Conservation (phyloP, 1,140 invertebrate species). For the Drosophila setifemur region DNA sequence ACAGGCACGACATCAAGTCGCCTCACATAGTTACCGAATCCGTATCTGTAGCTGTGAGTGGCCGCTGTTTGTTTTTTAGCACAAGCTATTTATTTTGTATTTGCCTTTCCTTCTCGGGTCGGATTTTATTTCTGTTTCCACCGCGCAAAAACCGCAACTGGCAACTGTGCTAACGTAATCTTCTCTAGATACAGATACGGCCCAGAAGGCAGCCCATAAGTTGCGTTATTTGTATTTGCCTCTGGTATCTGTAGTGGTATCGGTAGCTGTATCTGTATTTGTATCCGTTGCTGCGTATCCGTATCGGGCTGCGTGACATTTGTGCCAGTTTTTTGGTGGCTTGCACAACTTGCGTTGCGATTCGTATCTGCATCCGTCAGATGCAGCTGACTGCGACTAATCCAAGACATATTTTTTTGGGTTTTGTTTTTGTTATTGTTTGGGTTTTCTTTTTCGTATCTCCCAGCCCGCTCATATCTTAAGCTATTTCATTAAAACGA, state of each 20-base stretch:
- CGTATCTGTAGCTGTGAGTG: constrained; percentile 63
- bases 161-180: constrained; percentile 68
- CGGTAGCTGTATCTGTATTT: constrained; percentile 36
- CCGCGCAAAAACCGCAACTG: constrained; percentile 58
- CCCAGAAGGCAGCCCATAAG: constrained; percentile 32
- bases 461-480: not conserved
- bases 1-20: constrained; percentile 3
- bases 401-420: constrained; percentile 9
- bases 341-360: constrained; percentile 28
- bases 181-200: constrained; percentile 60
- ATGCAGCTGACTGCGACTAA: constrained; percentile 42
- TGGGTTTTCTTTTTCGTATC: not conserved
- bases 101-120: constrained; percentile 26
- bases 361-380: constrained; percentile 46
- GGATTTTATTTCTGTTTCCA: constrained; percentile 64
- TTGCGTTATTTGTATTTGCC: constrained; percentile 28
- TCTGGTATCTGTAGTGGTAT: constrained; percentile 12
- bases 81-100: constrained; percentile 55
- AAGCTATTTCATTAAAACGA: constrained; percentile 63
- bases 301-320: constrained; percentile 39
- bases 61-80: constrained; percentile 73
- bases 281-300: constrained; percentile 30
- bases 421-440: not conserved
- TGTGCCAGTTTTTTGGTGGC: constrained; percentile 49
- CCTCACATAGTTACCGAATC: constrained; percentile 48